Conservation (phyloP, 35 echinoderm and acorn worm species). For the Acanthaster planci region DNA sequence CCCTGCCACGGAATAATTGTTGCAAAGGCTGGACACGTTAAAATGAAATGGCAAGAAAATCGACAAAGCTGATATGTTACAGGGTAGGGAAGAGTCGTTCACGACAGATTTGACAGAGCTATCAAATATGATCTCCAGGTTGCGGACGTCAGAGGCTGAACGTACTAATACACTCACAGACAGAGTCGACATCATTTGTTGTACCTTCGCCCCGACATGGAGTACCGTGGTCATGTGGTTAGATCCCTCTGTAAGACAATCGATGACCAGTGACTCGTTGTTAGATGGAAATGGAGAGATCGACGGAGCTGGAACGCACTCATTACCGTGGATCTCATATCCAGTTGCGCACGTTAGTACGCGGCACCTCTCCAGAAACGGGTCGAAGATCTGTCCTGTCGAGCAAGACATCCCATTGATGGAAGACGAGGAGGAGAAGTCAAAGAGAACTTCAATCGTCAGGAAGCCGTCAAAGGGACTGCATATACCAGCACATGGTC, state of each 20-base stretch:
- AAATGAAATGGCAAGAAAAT: neutral
- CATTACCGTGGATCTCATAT: neutral
- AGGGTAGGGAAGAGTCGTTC: neutral
- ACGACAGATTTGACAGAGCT: neutral
- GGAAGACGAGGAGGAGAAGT: neutral
- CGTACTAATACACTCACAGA: neutral
- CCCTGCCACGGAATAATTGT: neutral
- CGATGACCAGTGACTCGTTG: neutral
- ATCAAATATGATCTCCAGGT: neutral
- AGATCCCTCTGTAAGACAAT: neutral
- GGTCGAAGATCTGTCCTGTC: neutral
- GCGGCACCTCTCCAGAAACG: slow-evolving; percentile 4
- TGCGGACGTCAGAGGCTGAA: neutral
- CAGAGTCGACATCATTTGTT: neutral
- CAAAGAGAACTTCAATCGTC: slow-evolving; percentile 5
- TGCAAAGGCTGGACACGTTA: neutral
- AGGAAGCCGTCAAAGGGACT: slow-evolving; percentile 10
- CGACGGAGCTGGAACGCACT: neutral
- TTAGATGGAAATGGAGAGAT: neutral
- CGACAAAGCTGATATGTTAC: neutral
- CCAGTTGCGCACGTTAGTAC: slow-evolving; percentile 16
- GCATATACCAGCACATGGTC: neutral
- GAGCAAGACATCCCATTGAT: neutral
- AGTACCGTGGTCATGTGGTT: neutral
- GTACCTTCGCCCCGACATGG: neutral